Evolutionary conservation across 2,888 invertebrate genomes (phyloP), one percentile per base, ranked within the genome.

Genomic region (Fragum whitleyi): DNA sequence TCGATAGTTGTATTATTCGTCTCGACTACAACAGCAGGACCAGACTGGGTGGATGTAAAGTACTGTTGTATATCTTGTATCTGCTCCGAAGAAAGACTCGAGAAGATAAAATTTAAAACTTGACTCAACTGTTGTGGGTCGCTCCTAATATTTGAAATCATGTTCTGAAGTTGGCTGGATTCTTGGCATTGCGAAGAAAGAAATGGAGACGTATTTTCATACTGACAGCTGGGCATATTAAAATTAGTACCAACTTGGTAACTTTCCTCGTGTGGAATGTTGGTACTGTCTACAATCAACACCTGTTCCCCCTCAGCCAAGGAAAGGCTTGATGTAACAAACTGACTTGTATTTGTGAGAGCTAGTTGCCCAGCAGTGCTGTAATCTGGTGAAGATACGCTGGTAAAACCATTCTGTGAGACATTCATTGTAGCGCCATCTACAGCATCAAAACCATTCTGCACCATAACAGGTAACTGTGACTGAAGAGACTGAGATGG

Each of bases 391-490:
- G n/a, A 0, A 16, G 65, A 65, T 21, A 65, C 42, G 21, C 42
- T 65, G 2, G 19, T 16, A 29, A 23, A 65, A 42, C 36, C 42
- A 42, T 42, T 65, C 9, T 39, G 42, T 14, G 11, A 5, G 11
- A 36, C 42, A 19, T 65, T 42, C 0, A 23, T 26, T 19, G 2
- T 0, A 21, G 42, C 1, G 2, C 65, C 65, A 26, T 42, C 26
- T 19, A 57, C 57, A 11, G 2, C 57, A 6, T 28, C 26, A 26
- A 42, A 26, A 23, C 65, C 65, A 42, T 42, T 42, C 19, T 65
- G 65, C 7, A 65, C 16, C 65, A 65, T 65, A 5, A 23, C 19
- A 11, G 65, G 65, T 42, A 65, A 65, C 42, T 65, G 65, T 19
- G 65, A 65, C 42, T 65, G 65, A 14, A 65, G 7, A 5, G 65